phyloP scores from a whole-genome alignment of 2,113 vertebrate species.

The Mola mola region DNA sequence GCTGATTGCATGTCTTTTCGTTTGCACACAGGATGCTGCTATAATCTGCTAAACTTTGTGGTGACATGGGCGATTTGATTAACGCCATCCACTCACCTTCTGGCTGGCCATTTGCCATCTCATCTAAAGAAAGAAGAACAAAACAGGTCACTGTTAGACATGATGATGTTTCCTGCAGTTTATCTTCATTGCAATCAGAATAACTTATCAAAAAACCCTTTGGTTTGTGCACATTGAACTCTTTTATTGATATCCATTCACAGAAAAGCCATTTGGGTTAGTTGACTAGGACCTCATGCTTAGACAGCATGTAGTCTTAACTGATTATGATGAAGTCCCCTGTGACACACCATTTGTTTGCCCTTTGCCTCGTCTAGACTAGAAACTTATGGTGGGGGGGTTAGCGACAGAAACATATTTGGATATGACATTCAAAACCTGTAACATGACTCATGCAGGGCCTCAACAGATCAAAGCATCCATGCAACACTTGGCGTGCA shows the following conservation, averaged over 20 bases:
- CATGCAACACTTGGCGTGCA: constrained; percentile 19
- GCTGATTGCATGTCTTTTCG: no score
- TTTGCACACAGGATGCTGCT: no score
- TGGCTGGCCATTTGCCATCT: constrained; percentile 70
- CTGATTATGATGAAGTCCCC: constrained; percentile 42
- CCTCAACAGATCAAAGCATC: constrained; percentile 38
- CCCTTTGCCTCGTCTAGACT: constrained; percentile 45
- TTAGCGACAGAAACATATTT: constrained; percentile 14
- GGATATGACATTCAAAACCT: constrained; percentile 22
- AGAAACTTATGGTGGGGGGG: constrained; percentile 9
- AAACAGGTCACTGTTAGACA: constrained; percentile 27
- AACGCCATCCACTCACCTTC: constrained; percentile 76
- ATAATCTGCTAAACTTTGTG: no score
- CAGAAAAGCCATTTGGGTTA: constrained; percentile 5
- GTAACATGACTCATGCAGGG: constrained; percentile 29
- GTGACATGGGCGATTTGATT: no score
- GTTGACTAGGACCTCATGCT: constrained; percentile 19
- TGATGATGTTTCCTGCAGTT: neutral
- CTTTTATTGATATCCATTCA: constrained; percentile 19
- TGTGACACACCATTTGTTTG: constrained; percentile 50
- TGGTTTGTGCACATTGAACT: constrained; percentile 4
- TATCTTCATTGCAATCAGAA: constrained; percentile 6
- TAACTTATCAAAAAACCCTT: neutral
- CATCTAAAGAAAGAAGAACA: constrained; percentile 68
- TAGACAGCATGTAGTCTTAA: constrained; percentile 32